A percentile compares a stretch with the other conserved stretches of the same genome.
Evolutionary conservation across 2,113 vertebrate species (phyloP).

Genomic region (Lota lota): DNA sequence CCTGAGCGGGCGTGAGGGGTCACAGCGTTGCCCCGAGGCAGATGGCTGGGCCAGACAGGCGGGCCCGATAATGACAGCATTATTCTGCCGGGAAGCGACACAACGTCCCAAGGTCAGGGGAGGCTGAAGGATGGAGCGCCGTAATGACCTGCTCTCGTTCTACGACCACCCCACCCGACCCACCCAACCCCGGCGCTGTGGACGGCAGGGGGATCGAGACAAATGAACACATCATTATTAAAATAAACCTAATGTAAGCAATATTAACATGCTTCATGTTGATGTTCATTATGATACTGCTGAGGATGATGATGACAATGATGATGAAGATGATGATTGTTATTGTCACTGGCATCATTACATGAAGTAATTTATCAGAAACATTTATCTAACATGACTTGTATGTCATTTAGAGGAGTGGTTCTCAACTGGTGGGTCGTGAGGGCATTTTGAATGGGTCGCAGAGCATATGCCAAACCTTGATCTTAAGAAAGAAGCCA

Average conservation of each 20-base stretch:
- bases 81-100: constrained; percentile 67
- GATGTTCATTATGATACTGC: too few species aligned
- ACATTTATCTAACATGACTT: too few species aligned
- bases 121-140: constrained; percentile 55
- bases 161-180: background rate
- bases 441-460: too few species aligned
- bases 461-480: too few species aligned
- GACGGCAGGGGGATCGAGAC: background rate
- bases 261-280: background rate
- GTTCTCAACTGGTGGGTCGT: too few species aligned
- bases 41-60: constrained; percentile 61
- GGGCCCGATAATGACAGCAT: constrained; percentile 60
- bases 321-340: too few species aligned
- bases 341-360: too few species aligned
- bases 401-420: too few species aligned
- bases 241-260: background rate
- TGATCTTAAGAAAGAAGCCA: too few species aligned
- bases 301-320: too few species aligned
- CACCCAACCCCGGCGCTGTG: background rate
- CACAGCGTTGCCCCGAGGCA: constrained; percentile 37
- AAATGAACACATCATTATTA: background rate
- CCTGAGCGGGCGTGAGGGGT: too few species aligned
- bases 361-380: too few species aligned
- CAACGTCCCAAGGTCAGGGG: constrained; percentile 70
- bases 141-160: constrained; percentile 42